Conservation (phyloP, 2,888 invertebrate genomes). For the Aphodius sticticus region DNA sequence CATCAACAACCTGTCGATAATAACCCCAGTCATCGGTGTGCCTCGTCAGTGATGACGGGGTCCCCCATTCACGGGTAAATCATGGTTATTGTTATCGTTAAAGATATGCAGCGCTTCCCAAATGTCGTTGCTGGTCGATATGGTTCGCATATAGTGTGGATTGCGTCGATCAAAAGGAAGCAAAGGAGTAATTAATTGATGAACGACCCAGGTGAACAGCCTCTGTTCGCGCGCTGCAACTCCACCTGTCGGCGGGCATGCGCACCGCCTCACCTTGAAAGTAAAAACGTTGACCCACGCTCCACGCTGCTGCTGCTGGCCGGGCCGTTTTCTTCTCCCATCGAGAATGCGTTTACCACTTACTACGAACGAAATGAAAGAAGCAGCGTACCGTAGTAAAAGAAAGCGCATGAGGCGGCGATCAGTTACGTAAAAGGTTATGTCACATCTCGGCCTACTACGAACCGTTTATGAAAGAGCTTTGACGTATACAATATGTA, state of each 20-base stretch:
- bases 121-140: background rate
- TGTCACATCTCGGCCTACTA: slow-evolving; percentile 4
- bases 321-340: background rate
- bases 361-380: slow-evolving; percentile 15
- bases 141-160: background rate
- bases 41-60: background rate
- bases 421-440: background rate
- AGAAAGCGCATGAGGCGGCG: background rate
- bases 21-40: background rate
- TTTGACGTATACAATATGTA: background rate
- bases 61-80: background rate
- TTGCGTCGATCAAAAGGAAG: background rate
- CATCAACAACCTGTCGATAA: background rate
- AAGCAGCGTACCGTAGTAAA: background rate
- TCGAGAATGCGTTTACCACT: background rate
- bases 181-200: slow-evolving; percentile 34
- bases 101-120: background rate
- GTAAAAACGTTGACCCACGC: slow-evolving; percentile 45
- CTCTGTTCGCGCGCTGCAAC: slow-evolving; percentile 39
- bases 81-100: background rate
- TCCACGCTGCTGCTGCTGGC: slow-evolving; percentile 8
- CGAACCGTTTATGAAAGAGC: background rate
- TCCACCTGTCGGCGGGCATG: slow-evolving; percentile 44
- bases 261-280: slow-evolving; percentile 43
- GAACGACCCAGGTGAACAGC: slow-evolving; percentile 42